Percentiles rank a stretch among this genome's conserved stretches.
Conservation (phyloP, 2,113 vertebrate species). For the Protobothrops flavoviridis region DNA sequence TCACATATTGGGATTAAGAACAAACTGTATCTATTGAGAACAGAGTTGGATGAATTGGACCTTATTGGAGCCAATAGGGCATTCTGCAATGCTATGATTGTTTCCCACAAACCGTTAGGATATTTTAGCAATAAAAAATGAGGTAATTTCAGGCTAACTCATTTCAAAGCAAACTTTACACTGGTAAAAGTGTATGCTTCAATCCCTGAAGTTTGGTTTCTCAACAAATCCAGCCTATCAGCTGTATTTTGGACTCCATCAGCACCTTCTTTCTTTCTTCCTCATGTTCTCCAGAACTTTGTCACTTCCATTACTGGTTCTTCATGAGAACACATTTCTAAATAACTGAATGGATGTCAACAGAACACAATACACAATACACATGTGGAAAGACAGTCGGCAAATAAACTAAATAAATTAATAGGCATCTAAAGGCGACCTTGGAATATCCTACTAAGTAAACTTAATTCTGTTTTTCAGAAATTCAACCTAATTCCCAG, state of each 20-base stretch:
- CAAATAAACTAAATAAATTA: neutral
- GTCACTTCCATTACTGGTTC: neutral
- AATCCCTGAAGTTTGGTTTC: neutral
- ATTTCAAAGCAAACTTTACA: neutral
- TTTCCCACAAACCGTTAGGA: neutral
- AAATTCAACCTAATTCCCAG: neutral
- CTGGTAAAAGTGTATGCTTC: neutral
- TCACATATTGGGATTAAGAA: neutral
- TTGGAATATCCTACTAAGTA: neutral
- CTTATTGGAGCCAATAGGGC: neutral
- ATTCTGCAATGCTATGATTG: neutral
- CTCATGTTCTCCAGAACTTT: neutral
- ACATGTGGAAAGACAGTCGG: neutral
- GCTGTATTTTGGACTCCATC: neutral
- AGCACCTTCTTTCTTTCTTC: neutral
- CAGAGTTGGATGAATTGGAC: neutral
- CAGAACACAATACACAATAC: no score
- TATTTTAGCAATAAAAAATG: neutral
- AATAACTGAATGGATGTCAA: neutral
- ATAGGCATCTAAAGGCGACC: neutral
- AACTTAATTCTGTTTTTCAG: neutral
- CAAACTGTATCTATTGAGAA: neutral
- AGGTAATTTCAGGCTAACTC: neutral
- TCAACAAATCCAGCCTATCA: neutral
- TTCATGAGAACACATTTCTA: neutral